These are phyloP conservation scores for Limenitis camilla DNA, from an alignment of 2,888 invertebrate species.

Conservation along the genomic window DNA sequence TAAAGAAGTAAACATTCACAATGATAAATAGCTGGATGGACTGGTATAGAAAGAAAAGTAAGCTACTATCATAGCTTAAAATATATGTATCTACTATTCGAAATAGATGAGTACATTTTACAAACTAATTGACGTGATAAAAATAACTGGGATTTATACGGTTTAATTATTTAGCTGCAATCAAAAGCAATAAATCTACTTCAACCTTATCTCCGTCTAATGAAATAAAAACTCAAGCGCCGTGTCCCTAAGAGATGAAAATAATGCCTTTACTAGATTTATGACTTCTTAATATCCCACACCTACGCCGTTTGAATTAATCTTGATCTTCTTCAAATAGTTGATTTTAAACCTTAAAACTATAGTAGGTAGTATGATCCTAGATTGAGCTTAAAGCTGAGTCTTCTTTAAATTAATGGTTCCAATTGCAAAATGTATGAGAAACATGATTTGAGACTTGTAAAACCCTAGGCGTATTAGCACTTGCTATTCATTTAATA, in stretches of 20 bases:
- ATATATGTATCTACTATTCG: too few species aligned
- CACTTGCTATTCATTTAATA: too few species aligned
- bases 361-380: neutral
- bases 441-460: too few species aligned
- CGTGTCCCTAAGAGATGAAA: conserved; percentile 39
- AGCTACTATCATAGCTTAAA: too few species aligned
- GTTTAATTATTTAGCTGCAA: conserved; percentile 29
- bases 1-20: too few species aligned
- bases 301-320: conserved; percentile 37
- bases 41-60: too few species aligned
- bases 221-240: conserved; percentile 54
- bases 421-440: conserved; percentile 13
- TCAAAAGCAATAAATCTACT: conserved; percentile 56
- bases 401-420: too few species aligned
- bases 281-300: conserved; percentile 60
- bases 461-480: too few species aligned
- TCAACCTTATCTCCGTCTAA: conserved; percentile 52
- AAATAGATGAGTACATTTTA: neutral
- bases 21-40: too few species aligned
- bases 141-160: conserved; percentile 5
- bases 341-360: conserved; percentile 3
- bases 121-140: conserved; percentile 5
- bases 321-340: conserved; percentile 2
- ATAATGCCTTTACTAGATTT: conserved; percentile 60
- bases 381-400: neutral